These are phyloP conservation scores for Tamandua tetradactyla DNA, from an alignment of 2,797 vertebrate genomes.

Conservation along the genomic window DNA sequence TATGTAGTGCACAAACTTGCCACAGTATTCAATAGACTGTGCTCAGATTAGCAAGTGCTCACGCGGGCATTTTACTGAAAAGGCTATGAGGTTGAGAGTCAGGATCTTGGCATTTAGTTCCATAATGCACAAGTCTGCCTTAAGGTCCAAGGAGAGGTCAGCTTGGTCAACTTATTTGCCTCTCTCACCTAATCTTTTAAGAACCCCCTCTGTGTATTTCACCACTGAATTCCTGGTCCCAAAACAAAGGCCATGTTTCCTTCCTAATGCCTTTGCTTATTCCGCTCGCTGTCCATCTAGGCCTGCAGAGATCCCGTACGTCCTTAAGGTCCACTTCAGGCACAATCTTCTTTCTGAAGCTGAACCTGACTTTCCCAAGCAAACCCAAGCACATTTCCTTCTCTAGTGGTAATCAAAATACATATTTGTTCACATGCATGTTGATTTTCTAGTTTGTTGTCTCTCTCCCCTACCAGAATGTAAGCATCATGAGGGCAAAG, in stretches of 20 bases:
- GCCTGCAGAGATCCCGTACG: neutral
- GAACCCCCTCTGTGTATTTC: neutral
- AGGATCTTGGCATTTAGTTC: neutral
- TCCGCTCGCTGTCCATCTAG: neutral
- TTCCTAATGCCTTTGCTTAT: too few species aligned
- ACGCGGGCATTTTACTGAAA: neutral
- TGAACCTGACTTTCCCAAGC: slow-evolving; percentile 11
- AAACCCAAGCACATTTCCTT: neutral
- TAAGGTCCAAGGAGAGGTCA: neutral
- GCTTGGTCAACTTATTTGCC: neutral
- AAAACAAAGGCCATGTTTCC: neutral
- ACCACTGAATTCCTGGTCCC: neutral
- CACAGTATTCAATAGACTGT: neutral
- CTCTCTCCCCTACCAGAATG: neutral
- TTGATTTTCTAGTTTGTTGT: neutral
- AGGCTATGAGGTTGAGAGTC: neutral
- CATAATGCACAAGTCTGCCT: neutral
- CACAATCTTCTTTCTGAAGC: neutral
- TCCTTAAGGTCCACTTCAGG: neutral
- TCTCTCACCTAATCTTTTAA: neutral
- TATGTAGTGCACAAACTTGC: neutral
- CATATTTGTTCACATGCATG: neutral
- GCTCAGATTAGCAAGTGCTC: too few species aligned
- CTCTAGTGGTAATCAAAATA: neutral
- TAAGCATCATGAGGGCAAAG: neutral